Evolutionary conservation across 1,140 invertebrate genomes (phyloP).

Genomic region (Drosophila trapezifrons): DNA sequence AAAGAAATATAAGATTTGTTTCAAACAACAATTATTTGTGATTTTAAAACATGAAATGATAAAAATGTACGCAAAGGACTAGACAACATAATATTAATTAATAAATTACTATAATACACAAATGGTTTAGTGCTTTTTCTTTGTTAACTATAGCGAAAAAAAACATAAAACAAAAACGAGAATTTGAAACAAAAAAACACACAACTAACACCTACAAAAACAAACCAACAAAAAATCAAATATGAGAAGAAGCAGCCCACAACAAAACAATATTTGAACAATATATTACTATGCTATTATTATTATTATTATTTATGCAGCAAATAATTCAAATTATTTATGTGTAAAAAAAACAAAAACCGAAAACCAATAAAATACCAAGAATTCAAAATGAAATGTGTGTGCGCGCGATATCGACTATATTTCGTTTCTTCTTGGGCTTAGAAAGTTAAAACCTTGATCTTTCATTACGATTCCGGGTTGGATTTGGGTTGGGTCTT

Average conservation of each 20-base stretch:
- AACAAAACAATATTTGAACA: slow-evolving; percentile 50
- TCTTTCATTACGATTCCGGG: background rate
- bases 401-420: slow-evolving; percentile 8
- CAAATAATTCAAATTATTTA: slow-evolving; percentile 71
- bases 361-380: slow-evolving; percentile 62
- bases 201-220: slow-evolving; percentile 10
- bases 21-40: slow-evolving; percentile 81
- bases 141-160: slow-evolving; percentile 63
- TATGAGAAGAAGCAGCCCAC: slow-evolving; percentile 11
- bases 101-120: slow-evolving; percentile 63
- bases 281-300: slow-evolving; percentile 59
- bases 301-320: slow-evolving; percentile 74
- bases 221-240: slow-evolving; percentile 11
- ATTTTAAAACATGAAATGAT: slow-evolving; percentile 80
- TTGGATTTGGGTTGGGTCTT: background rate
- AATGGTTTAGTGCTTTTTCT: slow-evolving; percentile 67
- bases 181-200: slow-evolving; percentile 22
- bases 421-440: slow-evolving; percentile 12
- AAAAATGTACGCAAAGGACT: slow-evolving; percentile 63
- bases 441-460: background rate
- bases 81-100: slow-evolving; percentile 70
- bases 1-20: slow-evolving; percentile 62
- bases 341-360: slow-evolving; percentile 58
- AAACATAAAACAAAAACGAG: background rate
- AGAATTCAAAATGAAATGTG: slow-evolving; percentile 46